Conservation (phyloP, 2,888 invertebrate genomes). For the Drosophila parthenogenetica region DNA sequence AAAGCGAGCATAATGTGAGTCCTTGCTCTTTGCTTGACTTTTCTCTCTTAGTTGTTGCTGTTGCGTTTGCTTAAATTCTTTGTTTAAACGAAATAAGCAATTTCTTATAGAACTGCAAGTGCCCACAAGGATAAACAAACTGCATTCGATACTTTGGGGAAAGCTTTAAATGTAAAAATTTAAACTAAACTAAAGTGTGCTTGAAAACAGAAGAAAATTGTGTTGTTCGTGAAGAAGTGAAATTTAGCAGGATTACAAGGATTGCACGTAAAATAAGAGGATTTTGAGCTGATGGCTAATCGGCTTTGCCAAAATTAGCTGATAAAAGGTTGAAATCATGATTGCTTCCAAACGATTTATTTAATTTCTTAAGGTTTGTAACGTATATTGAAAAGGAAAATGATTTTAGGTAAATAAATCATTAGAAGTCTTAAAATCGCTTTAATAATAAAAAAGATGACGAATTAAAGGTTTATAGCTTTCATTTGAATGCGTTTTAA, state of each 20-base stretch:
- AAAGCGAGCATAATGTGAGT: background rate
- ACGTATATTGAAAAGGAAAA: too few relatives aligned
- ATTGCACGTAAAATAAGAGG: background rate
- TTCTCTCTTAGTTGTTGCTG: constrained; percentile 10
- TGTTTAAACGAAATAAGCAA: constrained; percentile 1
- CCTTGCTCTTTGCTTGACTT: constrained; percentile 1
- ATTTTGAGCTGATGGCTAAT: background rate
- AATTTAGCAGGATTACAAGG: background rate
- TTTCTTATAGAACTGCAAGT: constrained; percentile 14
- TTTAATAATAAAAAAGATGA: too few relatives aligned
- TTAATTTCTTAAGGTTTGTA: too few relatives aligned
- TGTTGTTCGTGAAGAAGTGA: background rate
- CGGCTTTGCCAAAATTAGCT: background rate
- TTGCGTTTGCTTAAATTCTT: constrained; percentile 1
- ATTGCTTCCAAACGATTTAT: too few relatives aligned
- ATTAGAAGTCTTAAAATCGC: too few relatives aligned
- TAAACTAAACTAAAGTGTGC: background rate
- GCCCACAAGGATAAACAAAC: constrained; percentile 10
- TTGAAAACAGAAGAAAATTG: background rate
- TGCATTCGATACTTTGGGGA: background rate
- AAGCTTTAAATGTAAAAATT: constrained; percentile 5
- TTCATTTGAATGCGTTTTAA: too few relatives aligned
- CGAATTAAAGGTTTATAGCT: too few relatives aligned
- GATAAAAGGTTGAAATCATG: too few relatives aligned
- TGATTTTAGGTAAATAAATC: too few relatives aligned